A percentile compares a stretch with the other conserved stretches of the same genome.
Conservation (phyloP, 2,113 vertebrate species). For the Python bivittatus region DNA sequence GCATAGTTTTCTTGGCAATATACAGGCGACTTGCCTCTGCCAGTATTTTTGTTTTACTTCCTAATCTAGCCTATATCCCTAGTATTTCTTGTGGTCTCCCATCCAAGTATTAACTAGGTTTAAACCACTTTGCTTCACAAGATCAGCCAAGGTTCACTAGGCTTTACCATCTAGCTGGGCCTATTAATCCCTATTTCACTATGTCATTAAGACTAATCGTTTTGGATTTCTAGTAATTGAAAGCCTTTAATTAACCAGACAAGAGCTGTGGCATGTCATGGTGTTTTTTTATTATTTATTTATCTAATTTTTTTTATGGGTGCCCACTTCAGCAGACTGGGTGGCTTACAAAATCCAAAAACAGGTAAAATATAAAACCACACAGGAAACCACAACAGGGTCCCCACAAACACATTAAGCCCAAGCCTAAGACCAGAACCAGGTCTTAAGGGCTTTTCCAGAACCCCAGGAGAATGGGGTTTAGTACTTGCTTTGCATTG, state of each 20-base stretch:
- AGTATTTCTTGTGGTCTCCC: not conserved
- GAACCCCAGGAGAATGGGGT: not conserved
- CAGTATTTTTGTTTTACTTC: not conserved
- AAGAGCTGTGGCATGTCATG: conserved; percentile 16
- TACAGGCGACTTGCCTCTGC: not conserved
- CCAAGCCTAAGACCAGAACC: not conserved
- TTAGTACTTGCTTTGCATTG: not conserved
- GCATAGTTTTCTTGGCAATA: not conserved
- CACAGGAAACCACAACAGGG: not conserved
- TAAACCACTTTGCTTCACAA: not conserved
- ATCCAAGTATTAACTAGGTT: not conserved
- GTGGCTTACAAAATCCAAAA: not conserved
- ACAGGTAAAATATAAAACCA: not conserved
- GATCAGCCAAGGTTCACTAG: not conserved
- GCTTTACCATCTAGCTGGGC: not conserved
- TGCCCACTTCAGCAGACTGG: not conserved
- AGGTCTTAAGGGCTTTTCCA: not conserved
- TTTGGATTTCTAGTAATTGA: conserved; percentile 46
- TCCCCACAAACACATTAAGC: not conserved
- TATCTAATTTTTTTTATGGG: not conserved
- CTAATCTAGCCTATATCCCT: not conserved
- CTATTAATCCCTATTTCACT: not conserved
- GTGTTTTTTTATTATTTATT: not conserved
- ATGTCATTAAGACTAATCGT: conserved; percentile 48
- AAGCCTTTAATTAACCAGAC: conserved; percentile 38